Conservation (phyloP, 2,888 invertebrate species). For the Drosophila pseudotalamancana region DNA sequence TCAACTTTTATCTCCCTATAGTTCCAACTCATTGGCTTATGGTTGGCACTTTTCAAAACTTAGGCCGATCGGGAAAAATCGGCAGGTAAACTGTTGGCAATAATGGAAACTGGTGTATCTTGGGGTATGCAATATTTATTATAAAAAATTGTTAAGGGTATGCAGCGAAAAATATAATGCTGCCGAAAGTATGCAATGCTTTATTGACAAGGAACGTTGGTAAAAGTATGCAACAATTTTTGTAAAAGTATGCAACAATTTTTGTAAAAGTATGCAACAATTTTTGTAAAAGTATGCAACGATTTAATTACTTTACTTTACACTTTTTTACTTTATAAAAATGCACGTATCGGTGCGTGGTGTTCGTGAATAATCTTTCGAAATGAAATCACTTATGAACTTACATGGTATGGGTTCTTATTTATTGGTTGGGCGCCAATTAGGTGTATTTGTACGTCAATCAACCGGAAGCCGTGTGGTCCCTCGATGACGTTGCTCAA, state of each 20-base stretch:
- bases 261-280: too few species aligned
- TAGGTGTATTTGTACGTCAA: too few species aligned
- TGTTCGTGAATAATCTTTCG: neutral
- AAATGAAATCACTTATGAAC: slow-evolving; percentile 3
- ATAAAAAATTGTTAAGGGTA: neutral
- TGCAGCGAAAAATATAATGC: neutral
- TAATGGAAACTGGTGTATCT: slow-evolving; percentile 1
- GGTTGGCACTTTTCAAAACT: slow-evolving; percentile 5
- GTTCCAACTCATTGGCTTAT: slow-evolving; percentile 5
- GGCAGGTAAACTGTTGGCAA: slow-evolving; percentile 7
- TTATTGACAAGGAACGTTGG: neutral
- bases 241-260: too few species aligned
- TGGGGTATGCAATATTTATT: neutral
- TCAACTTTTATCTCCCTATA: slow-evolving; percentile 5
- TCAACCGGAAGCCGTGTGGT: too few species aligned
- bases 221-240: too few species aligned
- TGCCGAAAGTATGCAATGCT: neutral
- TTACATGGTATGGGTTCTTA: neutral
- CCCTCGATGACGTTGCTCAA: too few species aligned
- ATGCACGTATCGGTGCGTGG: neutral
- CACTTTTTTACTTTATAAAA: neutral
- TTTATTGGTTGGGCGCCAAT: neutral
- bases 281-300: neutral
- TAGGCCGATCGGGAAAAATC: slow-evolving; percentile 1
- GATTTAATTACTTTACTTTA: neutral